phyloP scores from a whole-genome alignment of 1,140 invertebrate species.

The Pachypeltis micranthus region DNA sequence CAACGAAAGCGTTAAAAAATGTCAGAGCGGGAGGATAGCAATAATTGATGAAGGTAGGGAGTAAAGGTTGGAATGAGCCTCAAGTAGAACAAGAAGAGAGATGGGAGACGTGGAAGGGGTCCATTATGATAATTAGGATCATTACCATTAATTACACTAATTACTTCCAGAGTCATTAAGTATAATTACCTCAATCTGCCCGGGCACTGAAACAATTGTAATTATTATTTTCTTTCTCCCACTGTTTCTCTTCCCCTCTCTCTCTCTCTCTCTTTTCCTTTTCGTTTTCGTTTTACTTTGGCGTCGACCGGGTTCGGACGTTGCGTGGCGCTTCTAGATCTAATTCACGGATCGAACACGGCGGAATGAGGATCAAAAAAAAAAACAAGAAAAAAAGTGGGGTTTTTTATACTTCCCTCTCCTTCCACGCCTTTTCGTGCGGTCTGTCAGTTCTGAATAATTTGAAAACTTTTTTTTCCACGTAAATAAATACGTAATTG shows the following conservation, averaged over 20 bases:
- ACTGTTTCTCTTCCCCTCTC: conserved; percentile 16
- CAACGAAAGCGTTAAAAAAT: no score
- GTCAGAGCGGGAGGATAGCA: no score
- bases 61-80: background rate
- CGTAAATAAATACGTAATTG: no score
- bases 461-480: no score
- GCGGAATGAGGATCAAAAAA: no score
- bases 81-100: background rate
- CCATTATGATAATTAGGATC: conserved; percentile 28
- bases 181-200: conserved; percentile 27
- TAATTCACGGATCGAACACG: no score
- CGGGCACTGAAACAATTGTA: conserved; percentile 13
- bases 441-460: no score
- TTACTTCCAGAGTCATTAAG: conserved; percentile 26
- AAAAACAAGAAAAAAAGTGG: no score
- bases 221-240: conserved; percentile 23
- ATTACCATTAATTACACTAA: conserved; percentile 28
- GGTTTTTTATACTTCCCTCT: no score
- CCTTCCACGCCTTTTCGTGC: no score
- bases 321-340: no score
- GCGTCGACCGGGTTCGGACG: no score
- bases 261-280: background rate
- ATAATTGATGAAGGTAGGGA: background rate
- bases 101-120: conserved; percentile 10
- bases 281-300: background rate